Evolutionary conservation across 2,113 vertebrate species (phyloP).

Genomic region (Anoplopoma fimbria): DNA sequence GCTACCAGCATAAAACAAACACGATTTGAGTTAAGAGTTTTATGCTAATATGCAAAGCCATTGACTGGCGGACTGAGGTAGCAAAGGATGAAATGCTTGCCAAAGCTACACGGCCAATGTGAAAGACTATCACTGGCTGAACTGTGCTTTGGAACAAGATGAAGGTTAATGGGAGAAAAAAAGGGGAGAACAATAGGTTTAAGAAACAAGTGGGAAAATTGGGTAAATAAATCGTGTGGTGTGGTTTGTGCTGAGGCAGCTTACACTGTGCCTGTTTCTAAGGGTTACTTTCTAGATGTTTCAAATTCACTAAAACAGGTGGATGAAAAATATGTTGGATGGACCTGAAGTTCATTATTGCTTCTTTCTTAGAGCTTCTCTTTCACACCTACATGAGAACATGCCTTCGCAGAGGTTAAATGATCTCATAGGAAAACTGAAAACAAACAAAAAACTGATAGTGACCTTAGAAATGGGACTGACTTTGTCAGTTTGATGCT

Average conservation of each 20-base stretch:
- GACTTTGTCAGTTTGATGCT: conserved; percentile 13
- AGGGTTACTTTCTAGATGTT: background rate
- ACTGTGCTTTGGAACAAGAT: conserved; percentile 29
- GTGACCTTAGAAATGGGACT: conserved; percentile 4
- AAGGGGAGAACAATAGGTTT: conserved; percentile 18
- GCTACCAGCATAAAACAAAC: conserved; percentile 60
- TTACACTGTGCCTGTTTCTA: background rate
- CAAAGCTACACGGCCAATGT: conserved; percentile 19
- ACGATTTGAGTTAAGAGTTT: conserved; percentile 65
- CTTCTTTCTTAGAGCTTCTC: background rate
- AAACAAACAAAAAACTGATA: conserved; percentile 17
- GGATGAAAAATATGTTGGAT: background rate
- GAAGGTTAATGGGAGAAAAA: conserved; percentile 20
- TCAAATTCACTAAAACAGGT: background rate
- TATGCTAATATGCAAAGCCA: conserved; percentile 42
- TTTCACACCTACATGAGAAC: background rate
- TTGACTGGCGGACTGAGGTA: conserved; percentile 25
- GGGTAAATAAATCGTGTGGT: background rate
- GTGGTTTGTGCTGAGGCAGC: conserved; percentile 14
- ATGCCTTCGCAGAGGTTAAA: background rate
- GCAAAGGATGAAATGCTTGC: conserved; percentile 27
- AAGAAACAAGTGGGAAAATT: conserved; percentile 4
- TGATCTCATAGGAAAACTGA: background rate
- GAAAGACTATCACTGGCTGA: conserved; percentile 26
- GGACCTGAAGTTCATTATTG: background rate